Evolutionary conservation across 2,888 invertebrate genomes (phyloP).

Genomic region (Platycheirus albimanus): DNA sequence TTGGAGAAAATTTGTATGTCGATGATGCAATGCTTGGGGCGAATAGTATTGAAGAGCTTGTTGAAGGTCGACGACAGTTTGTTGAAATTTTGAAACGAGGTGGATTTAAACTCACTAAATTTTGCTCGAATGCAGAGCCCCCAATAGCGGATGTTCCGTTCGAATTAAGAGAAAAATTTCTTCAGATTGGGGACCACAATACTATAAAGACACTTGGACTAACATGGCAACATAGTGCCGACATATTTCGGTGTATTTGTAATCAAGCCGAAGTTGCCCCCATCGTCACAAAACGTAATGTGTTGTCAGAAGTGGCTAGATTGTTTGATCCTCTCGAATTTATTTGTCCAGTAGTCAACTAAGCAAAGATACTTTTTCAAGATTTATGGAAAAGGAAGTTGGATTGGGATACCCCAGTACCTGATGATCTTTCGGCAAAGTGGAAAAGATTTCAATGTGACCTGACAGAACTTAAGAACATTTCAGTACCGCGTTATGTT

Average conservation of each 20-base stretch:
- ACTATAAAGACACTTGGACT: slow-evolving; percentile 2
- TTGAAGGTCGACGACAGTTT: slow-evolving; percentile 1
- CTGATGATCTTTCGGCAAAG: background rate
- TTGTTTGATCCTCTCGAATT: slow-evolving; percentile 13
- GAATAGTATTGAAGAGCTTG: background rate
- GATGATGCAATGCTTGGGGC: slow-evolving; percentile 16
- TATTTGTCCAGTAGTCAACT: slow-evolving; percentile 8
- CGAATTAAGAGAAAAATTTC: slow-evolving; percentile 8
- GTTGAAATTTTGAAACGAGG: background rate
- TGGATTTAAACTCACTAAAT: slow-evolving; percentile 2
- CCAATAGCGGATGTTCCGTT: background rate
- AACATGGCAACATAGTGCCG: background rate
- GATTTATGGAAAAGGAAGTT: slow-evolving; percentile 12
- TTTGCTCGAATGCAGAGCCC: background rate
- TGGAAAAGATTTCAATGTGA: background rate
- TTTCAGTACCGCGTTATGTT: background rate
- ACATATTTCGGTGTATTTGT: slow-evolving; percentile 2
- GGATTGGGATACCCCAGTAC: slow-evolving; percentile 1
- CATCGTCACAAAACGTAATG: background rate
- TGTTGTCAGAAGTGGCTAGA: slow-evolving; percentile 12
- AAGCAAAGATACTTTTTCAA: slow-evolving; percentile 17
- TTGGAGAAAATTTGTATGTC: slow-evolving; percentile 3
- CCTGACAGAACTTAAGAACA: background rate
- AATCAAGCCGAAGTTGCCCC: background rate
- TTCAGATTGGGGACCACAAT: slow-evolving; percentile 2